These are phyloP conservation scores for Anarhynchus alexandrinus DNA, from an alignment of 2,113 vertebrate species.

Conservation along the genomic window DNA sequence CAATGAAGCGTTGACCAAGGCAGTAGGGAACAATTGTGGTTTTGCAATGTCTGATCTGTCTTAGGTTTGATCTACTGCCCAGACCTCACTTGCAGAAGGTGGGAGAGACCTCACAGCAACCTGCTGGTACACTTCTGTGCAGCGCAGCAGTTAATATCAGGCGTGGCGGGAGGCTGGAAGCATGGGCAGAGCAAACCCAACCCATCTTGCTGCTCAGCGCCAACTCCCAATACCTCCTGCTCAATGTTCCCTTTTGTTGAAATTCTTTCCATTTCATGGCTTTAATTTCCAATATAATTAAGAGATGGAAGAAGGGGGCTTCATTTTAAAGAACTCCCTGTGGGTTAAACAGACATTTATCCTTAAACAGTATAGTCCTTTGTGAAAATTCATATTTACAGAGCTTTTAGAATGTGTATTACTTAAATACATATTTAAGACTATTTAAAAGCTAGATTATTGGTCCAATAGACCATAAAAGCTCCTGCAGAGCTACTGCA, in stretches of 20 bases:
- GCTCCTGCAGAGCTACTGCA: slow-evolving; percentile 2
- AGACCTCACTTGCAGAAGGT: not conserved
- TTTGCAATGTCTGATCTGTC: not conserved
- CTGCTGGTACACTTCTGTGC: not conserved
- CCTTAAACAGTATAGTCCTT: not conserved
- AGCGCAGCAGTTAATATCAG: rapidly evolving
- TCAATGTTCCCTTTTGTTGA: not conserved
- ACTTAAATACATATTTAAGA: slow-evolving; percentile 58
- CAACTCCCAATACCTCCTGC: not conserved
- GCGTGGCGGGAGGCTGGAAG: not conserved
- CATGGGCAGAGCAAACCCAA: not conserved
- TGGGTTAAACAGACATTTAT: not conserved
- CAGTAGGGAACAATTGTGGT: not conserved
- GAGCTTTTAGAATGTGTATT: slow-evolving; percentile 17
- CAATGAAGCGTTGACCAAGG: too few relatives aligned
- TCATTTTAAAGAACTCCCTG: not conserved
- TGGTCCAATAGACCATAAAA: slow-evolving; percentile 51
- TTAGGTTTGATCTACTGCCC: not conserved
- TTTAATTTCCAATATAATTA: slow-evolving; percentile 45
- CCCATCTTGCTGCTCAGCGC: not conserved
- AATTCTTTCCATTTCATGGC: not conserved
- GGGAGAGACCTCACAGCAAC: not conserved
- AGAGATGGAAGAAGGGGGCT: not conserved
- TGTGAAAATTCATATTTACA: slow-evolving; percentile 42
- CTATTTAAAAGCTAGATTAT: slow-evolving; percentile 52